Evolutionary conservation across 2,888 invertebrate genomes (phyloP).

Genomic region (Caenorhabditis imperialis): DNA sequence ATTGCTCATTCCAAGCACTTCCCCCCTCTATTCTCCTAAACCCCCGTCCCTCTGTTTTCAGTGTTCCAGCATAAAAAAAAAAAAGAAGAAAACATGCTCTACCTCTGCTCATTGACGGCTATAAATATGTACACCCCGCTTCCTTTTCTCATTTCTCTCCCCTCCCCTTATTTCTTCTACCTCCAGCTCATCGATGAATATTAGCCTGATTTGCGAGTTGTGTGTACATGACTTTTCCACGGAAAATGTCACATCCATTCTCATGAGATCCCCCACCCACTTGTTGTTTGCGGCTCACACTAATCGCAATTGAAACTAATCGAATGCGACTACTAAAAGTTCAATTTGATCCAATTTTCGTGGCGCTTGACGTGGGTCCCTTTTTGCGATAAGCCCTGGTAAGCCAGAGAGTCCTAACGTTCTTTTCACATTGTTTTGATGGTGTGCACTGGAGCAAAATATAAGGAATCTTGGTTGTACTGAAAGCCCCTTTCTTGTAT

Average conservation of each 20-base stretch:
- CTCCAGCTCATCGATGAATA: too few species aligned
- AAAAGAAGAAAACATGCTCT: conserved; percentile 17
- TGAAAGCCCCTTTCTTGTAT: too few species aligned
- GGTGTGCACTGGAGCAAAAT: too few species aligned
- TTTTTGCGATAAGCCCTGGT: too few species aligned
- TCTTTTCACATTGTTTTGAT: too few species aligned
- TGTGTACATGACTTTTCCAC: conserved; percentile 30
- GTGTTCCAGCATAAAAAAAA: neutral
- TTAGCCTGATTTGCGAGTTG: conserved; percentile 13
- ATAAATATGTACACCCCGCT: conserved; percentile 41
- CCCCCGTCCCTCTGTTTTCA: conserved; percentile 1
- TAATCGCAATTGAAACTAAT: too few species aligned
- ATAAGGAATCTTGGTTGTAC: too few species aligned
- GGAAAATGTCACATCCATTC: conserved; percentile 36
- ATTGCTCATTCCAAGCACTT: conserved; percentile 1
- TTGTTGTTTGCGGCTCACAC: conserved; percentile 12
- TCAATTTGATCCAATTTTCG: too few species aligned
- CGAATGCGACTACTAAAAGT: too few species aligned
- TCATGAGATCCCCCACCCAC: conserved; percentile 16
- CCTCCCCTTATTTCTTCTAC: too few species aligned
- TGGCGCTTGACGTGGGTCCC: too few species aligned
- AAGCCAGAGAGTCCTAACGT: too few species aligned
- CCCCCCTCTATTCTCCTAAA: neutral
- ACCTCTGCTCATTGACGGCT: conserved; percentile 41
- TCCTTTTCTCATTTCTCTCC: conserved; percentile 14